A percentile compares a stretch with the other conserved stretches of the same genome.
Evolutionary conservation across 1,140 invertebrate species (phyloP).

Genomic region (Pachypsylla venusta): DNA sequence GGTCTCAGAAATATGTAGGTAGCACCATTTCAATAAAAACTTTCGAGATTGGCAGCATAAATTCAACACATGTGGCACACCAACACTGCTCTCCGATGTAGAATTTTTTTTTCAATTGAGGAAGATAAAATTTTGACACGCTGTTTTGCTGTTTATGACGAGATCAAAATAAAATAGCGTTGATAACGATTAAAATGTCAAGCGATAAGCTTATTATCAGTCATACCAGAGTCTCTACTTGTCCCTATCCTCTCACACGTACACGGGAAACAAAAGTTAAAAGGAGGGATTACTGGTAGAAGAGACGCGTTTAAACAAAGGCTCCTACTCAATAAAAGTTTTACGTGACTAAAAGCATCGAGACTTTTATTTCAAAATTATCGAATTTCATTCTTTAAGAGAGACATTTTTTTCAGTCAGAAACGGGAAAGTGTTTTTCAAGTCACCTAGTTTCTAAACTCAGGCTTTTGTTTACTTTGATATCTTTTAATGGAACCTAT

Average conservation of each 20-base stretch:
- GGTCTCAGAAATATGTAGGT: too few relatives aligned
- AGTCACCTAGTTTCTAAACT: too few relatives aligned
- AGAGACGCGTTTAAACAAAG: background rate
- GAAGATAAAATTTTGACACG: background rate
- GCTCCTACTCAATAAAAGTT: background rate
- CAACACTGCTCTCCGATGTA: too few relatives aligned
- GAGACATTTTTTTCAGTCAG: too few relatives aligned
- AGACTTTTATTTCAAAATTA: background rate
- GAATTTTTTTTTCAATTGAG: too few relatives aligned
- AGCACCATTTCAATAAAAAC: too few relatives aligned
- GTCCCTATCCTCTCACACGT: background rate
- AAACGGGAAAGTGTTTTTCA: too few relatives aligned
- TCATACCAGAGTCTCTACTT: background rate
- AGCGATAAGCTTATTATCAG: background rate
- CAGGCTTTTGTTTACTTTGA: too few relatives aligned
- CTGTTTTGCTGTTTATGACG: background rate
- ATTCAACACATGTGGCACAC: too few relatives aligned
- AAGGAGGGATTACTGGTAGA: background rate
- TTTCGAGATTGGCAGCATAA: too few relatives aligned
- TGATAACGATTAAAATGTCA: background rate
- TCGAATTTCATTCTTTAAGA: too few relatives aligned
- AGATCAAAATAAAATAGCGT: background rate
- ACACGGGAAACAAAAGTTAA: background rate
- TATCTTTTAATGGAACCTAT: too few relatives aligned
- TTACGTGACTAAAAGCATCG: background rate